Evolutionary conservation across 2,888 invertebrate genomes (phyloP), one percentile per base, ranked within the genome.

Genomic region (Nomada ruficornis): DNA sequence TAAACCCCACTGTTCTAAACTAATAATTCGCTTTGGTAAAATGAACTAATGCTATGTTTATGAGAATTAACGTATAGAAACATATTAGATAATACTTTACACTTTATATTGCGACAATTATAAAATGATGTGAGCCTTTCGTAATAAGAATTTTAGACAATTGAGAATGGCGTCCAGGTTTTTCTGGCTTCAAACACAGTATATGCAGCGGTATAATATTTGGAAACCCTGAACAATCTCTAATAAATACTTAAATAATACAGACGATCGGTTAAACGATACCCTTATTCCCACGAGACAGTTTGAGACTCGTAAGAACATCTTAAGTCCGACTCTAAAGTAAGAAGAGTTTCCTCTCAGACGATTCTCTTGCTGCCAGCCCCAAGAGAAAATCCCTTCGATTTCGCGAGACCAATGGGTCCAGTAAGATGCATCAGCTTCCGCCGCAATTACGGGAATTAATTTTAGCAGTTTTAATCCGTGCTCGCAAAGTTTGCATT

Each of bases 401-500:
- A 57, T 69, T 76, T 20, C 26, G 42, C n/a, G 72, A 72, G 47
- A 55, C 54, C 20, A 26, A 36, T 44, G 55, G 70, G 23, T 36
- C 60, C 73, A 62, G 64, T 82, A 63, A 81, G 77, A 59, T 57
- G 63, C 77, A 72, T 79, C 77, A 64, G 74, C 86, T 85, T 82
- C 85, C 88, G 71, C 78, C 82, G 88, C 88, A 91, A 91, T 89
- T 89, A 89, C 88, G 87, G 83, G 88, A 91, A 90, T 91, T 89
- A 88, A 88, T 87, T 89, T 87, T 81, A 86, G 84, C 87, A 88
- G 87, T 86, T 89, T 88, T 86, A 89, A 90, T 89, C 87, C 82
- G 83, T 82, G 83, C 83, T 81, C 78, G 85, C 84, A 65, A 88
- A 87, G 86, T 88, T 87, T 76, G 84, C 70, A 81, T 76, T 77